These are phyloP conservation scores for Colossoma macropomum DNA, from an alignment of 2,113 vertebrate species.

Conservation along the genomic window DNA sequence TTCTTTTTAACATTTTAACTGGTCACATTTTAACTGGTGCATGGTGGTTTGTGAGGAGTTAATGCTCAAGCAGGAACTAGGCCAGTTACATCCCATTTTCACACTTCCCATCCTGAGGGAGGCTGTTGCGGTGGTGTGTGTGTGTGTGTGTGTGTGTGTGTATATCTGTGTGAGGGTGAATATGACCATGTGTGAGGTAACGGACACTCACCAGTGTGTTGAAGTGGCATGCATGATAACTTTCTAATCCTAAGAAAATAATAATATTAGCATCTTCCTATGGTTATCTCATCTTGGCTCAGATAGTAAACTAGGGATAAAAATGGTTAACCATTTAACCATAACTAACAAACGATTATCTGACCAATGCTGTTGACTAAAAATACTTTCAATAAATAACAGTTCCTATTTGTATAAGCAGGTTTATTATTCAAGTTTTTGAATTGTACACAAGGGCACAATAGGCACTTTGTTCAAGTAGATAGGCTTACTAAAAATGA, in stretches of 20 bases:
- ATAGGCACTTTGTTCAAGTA: too few species aligned
- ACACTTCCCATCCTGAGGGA: conserved; percentile 54
- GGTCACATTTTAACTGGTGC: conserved; percentile 36
- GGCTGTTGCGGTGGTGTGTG: conserved; percentile 17
- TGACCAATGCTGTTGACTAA: too few species aligned
- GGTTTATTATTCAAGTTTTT: too few species aligned
- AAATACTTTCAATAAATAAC: too few species aligned
- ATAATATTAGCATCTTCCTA: background rate
- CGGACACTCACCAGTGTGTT: background rate
- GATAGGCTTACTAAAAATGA: too few species aligned
- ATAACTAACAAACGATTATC: too few species aligned
- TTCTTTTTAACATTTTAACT: conserved; percentile 1
- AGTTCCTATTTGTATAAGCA: too few species aligned
- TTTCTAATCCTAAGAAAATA: background rate
- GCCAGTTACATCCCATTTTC: conserved; percentile 71
- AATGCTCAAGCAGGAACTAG: conserved; percentile 71
- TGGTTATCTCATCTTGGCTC: background rate
- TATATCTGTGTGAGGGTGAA: conserved; percentile 59
- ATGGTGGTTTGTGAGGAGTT: conserved; percentile 59
- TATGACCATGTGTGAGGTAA: conserved; percentile 42
- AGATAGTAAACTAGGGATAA: background rate
- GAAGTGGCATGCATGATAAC: background rate
- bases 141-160: background rate
- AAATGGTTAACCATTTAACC: too few species aligned
- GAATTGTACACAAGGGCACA: too few species aligned